Base-by-base conservation (phyloP, 2,113 vertebrate genomes). In the Menura novaehollandiae region DNA sequence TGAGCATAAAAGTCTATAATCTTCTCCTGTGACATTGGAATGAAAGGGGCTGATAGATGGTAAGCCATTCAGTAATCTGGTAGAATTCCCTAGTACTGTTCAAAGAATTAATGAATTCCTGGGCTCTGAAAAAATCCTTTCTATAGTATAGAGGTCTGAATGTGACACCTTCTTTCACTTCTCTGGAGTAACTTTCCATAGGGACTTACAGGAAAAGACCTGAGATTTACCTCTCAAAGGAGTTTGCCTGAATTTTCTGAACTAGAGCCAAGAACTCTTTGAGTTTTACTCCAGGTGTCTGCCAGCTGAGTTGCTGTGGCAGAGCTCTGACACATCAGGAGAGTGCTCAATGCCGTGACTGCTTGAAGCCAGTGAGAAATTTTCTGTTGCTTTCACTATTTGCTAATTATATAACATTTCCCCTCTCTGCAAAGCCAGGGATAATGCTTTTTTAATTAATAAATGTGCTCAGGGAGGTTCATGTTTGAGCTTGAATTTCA, bases 361-460 rank as follows among this genome's bases (percentile, higher is more conserved):
- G n/a, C 62, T 27, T 88, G 87, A 85, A 89, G 53, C 15, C 53
- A 76, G 13, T 1, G 8, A 73, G 76, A 72, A 74, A 66, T 76
- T 85, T 91, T 68, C 53, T 47, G 8, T 44, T 77, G 46, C n/a
- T 66, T 83, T 74, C 68, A 47, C 23, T 63, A 9, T 62, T 83
- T 93, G 43, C 52, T 90, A 66, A 88, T 88, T 53, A 74, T 8
- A 15, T 67, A 76, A 76, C 11, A 6, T 52, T 85, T n/a, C 7
- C 21, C 18, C 43, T 35, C 43, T 52, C 66, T 37, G 43, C 59
- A 77, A 88, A 93, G 43, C 85, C 47, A 44, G 47, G 35, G 85
- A 37, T 92, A 96, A 94, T 88, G 68, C 85, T 81, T 91, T 81
- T 80, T 28, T 94, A 86, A 93, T 91, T 94, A 95, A 94, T 80